These are phyloP conservation scores for Nephila pilipes DNA, from an alignment of 1,140 invertebrate genomes.

Conservation along the genomic window DNA sequence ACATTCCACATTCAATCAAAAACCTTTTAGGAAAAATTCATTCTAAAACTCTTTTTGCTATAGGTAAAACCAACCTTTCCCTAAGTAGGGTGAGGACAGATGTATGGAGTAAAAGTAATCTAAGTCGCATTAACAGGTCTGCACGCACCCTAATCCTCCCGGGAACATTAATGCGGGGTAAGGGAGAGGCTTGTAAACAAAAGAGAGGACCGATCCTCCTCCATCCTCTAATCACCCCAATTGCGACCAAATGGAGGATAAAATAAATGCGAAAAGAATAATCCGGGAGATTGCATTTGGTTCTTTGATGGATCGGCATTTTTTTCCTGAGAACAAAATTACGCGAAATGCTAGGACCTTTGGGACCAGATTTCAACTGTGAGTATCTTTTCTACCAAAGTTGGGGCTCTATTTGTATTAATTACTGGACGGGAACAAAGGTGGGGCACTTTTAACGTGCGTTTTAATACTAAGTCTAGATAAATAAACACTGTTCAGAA, in stretches of 20 bases:
- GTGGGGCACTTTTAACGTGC: too few relatives aligned
- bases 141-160: not conserved
- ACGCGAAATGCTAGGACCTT: not conserved
- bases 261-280: constrained; percentile 32
- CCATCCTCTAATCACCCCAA: not conserved
- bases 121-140: not conserved
- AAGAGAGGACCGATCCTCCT: not conserved
- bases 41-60: too few relatives aligned
- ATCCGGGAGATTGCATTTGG: not conserved
- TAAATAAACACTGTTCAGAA: too few relatives aligned
- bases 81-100: too few relatives aligned
- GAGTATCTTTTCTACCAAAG: too few relatives aligned
- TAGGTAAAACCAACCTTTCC: too few relatives aligned
- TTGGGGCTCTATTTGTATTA: too few relatives aligned
- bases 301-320: not conserved
- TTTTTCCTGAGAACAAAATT: not conserved
- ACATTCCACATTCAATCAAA: too few relatives aligned
- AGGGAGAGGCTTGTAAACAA: not conserved
- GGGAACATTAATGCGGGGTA: not conserved
- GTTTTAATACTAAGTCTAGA: too few relatives aligned
- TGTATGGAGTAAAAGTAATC: not conserved
- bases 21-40: too few relatives aligned
- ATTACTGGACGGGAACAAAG: too few relatives aligned
- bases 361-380: not conserved
- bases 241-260: not conserved